Percentiles rank a stretch among this genome's conserved stretches.
Conservation (phyloP, 2,113 vertebrate genomes). For the Nettapus auritus region DNA sequence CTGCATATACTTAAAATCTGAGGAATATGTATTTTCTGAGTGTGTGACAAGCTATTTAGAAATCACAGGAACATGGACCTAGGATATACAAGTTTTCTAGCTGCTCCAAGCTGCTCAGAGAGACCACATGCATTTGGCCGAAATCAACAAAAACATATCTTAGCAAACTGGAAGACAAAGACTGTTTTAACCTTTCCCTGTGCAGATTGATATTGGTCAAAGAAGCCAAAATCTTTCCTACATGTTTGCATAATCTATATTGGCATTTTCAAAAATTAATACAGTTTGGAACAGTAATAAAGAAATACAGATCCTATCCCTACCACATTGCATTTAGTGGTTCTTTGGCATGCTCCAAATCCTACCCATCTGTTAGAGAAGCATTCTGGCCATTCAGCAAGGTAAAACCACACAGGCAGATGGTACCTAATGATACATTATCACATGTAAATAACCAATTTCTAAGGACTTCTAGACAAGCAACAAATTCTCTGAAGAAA, state of each 20-base stretch:
- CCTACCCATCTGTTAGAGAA: background rate
- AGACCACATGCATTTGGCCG: background rate
- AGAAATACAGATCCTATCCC: background rate
- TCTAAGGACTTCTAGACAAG: too few relatives aligned
- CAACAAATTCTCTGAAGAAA: too few relatives aligned
- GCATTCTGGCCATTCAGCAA: background rate
- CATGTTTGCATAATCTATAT: background rate
- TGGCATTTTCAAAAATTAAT: background rate
- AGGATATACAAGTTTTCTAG: background rate
- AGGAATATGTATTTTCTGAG: background rate
- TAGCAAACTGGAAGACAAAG: background rate
- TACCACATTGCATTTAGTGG: background rate
- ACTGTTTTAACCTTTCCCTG: background rate
- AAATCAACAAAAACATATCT: background rate
- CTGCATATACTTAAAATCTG: fast-evolving
- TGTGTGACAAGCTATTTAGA: background rate
- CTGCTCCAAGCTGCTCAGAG: background rate
- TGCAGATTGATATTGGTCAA: background rate
- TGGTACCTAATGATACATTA: background rate
- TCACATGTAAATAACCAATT: background rate
- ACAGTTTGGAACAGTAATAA: background rate
- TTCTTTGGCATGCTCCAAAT: background rate
- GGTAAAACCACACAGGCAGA: background rate
- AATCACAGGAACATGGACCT: background rate
- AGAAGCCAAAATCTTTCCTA: background rate